Conservation (phyloP, 2,797 vertebrate species). For the Myripristis jacobus region DNA sequence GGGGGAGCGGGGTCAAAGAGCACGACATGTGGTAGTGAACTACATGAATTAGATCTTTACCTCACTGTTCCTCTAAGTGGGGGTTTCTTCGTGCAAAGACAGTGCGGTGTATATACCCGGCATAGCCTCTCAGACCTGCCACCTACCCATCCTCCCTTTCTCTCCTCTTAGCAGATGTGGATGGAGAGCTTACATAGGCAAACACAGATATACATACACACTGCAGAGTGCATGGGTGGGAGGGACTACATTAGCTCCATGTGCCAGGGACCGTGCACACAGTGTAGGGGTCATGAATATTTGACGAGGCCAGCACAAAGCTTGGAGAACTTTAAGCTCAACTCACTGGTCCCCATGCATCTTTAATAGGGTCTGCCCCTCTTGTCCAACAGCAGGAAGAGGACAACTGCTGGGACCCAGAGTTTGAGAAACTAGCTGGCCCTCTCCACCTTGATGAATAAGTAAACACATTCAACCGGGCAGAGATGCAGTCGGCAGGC, state of each 20-base stretch:
- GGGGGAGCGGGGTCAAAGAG: conserved; percentile 28
- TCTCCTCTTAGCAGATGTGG: conserved; percentile 17
- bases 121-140: conserved; percentile 5
- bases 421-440: conserved; percentile 56
- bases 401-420: conserved; percentile 61
- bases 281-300: conserved; percentile 73
- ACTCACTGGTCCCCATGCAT: conserved; percentile 76
- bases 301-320: conserved; percentile 70
- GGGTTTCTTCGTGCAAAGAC: conserved; percentile 9
- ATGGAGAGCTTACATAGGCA: conserved; percentile 4
- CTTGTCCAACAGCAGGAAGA: conserved; percentile 64
- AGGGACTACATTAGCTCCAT: conserved; percentile 41
- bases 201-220: conserved; percentile 26
- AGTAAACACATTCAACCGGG: conserved; percentile 75
- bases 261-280: conserved; percentile 39
- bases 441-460: conserved; percentile 77
- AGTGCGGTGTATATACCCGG: background rate
- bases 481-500: conserved; percentile 60
- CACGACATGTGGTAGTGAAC: conserved; percentile 4
- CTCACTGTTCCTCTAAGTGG: conserved; percentile 3
- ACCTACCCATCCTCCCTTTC: background rate
- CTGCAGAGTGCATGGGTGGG: conserved; percentile 20
- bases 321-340: conserved; percentile 75
- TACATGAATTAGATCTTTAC: background rate
- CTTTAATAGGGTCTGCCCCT: conserved; percentile 72